A percentile compares a stretch with the other conserved stretches of the same genome.
Evolutionary conservation across 2,888 invertebrate genomes (phyloP).

Genomic region (Cephalotes varians): DNA sequence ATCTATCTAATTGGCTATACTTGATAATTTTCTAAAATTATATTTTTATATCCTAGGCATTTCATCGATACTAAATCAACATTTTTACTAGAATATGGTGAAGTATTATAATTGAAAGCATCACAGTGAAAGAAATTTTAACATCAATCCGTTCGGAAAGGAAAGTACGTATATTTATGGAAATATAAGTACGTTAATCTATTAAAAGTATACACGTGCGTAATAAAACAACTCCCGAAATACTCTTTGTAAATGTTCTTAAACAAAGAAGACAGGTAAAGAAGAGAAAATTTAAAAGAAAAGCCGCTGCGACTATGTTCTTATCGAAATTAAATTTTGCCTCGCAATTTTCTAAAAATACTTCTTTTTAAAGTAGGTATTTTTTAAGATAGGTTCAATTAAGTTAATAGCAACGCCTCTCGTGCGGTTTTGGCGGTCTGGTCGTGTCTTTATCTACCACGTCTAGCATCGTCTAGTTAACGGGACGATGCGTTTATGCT

Average conservation of each 20-base stretch:
- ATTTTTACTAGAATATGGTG: no score
- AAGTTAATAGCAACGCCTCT: conserved; percentile 23
- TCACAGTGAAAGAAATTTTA: no score
- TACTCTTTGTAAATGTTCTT: not conserved
- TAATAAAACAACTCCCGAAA: not conserved
- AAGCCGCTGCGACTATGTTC: not conserved
- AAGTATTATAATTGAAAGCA: no score
- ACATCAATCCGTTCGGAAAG: not conserved
- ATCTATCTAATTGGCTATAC: conserved; percentile 22
- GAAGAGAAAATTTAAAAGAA: not conserved
- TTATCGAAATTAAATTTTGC: not conserved
- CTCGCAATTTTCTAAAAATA: not conserved
- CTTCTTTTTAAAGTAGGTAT: not conserved
- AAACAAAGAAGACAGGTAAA: not conserved
- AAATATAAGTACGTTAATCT: not conserved
- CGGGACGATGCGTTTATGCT: conserved; percentile 8
- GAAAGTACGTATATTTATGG: not conserved
- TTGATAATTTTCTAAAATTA: not conserved
- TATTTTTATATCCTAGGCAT: not conserved
- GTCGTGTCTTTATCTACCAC: conserved; percentile 20
- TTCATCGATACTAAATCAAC: not conserved
- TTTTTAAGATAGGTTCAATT: conserved; percentile 18
- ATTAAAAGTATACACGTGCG: not conserved
- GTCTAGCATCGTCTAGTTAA: not conserved
- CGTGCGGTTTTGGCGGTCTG: conserved; percentile 9